Evolutionary conservation across 2,888 invertebrate species (phyloP).

Genomic region (Melinaea marsaeus): DNA sequence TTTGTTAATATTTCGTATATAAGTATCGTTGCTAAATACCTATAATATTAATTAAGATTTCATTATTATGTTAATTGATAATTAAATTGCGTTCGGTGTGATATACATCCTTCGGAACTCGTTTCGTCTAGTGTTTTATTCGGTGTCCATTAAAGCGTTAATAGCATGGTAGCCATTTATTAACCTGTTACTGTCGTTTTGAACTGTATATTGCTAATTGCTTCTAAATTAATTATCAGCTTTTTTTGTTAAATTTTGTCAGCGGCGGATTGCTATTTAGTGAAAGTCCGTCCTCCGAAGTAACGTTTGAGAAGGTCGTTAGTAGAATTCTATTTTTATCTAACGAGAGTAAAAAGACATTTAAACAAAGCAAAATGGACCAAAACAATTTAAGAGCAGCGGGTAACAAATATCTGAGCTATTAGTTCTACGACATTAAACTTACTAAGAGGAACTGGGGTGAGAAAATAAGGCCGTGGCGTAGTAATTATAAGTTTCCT

Average conservation of each 20-base stretch:
- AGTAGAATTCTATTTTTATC: conserved; percentile 1
- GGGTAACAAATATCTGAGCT: conserved; percentile 13
- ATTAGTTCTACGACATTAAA: conserved; percentile 24
- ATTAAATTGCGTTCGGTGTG: conserved; percentile 37
- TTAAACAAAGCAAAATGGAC: neutral
- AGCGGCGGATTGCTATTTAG: too few relatives aligned
- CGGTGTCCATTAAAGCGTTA: conserved; percentile 45
- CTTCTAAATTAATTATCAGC: neutral
- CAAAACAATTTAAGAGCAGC: conserved; percentile 4
- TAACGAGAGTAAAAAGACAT: conserved; percentile 1
- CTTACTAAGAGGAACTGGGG: conserved; percentile 12
- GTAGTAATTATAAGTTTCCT: conserved; percentile 1
- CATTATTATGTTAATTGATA: too few relatives aligned
- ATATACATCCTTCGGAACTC: conserved; percentile 29
- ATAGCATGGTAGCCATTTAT: conserved; percentile 40
- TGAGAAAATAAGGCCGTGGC: conserved; percentile 12
- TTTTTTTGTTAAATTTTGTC: neutral
- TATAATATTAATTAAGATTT: too few relatives aligned
- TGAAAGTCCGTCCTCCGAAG: neutral
- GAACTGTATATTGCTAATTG: conserved; percentile 28
- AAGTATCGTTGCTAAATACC: too few relatives aligned
- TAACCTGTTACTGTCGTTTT: conserved; percentile 32
- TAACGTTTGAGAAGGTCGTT: neutral
- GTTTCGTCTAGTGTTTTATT: conserved; percentile 50
- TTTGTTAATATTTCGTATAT: too few relatives aligned